Conservation (phyloP, 2,113 vertebrate genomes). For the Myiozetetes cayanensis region DNA sequence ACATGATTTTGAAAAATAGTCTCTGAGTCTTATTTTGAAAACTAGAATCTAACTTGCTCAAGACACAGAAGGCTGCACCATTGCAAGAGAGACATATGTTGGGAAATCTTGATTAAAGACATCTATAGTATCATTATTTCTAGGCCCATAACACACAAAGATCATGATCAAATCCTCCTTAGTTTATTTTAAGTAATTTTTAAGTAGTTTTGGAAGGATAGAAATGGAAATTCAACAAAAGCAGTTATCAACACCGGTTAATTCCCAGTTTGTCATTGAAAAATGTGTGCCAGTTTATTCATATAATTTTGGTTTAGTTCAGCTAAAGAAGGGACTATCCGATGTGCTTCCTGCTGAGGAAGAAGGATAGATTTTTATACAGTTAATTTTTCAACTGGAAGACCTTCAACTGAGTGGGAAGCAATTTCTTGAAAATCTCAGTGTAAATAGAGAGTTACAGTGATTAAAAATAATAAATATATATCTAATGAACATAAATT, state of each 20-base stretch:
- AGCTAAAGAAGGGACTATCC: background rate
- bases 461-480: background rate
- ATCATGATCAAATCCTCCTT: background rate
- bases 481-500: background rate
- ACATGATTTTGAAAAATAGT: background rate
- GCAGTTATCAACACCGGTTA: background rate
- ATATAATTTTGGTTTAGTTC: background rate
- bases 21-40: background rate
- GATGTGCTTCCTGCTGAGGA: background rate
- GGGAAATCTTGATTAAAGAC: background rate
- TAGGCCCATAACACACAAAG: background rate
- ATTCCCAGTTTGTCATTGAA: background rate
- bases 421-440: background rate
- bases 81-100: background rate
- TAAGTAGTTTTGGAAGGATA: background rate
- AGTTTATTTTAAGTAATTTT: background rate
- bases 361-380: background rate
- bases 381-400: background rate
- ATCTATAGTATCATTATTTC: background rate
- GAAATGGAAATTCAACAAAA: background rate
- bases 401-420: background rate
- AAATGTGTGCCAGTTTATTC: background rate
- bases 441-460: background rate
- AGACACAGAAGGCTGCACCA: background rate
- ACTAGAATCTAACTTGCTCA: background rate